Percentiles rank a stretch among this genome's conserved stretches.
Evolutionary conservation across 1,140 invertebrate species (phyloP).

Genomic region (Maniola jurtina): DNA sequence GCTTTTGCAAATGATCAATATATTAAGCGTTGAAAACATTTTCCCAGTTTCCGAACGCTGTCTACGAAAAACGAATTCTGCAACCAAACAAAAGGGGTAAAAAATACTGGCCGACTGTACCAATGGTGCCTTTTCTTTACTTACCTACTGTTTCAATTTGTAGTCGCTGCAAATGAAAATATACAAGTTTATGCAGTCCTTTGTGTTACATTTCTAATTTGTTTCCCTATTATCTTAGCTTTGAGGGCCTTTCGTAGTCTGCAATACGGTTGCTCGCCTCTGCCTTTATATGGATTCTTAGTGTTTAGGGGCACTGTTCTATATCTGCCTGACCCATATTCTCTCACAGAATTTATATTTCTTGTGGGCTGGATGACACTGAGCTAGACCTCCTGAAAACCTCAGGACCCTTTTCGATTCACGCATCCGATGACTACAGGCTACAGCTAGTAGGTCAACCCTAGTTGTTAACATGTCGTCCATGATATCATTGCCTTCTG

Average conservation of each 20-base stretch:
- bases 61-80: not conserved
- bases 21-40: not conserved
- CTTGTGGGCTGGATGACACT: too few species aligned
- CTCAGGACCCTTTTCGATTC: too few species aligned
- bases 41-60: not conserved
- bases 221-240: not conserved
- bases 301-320: too few species aligned
- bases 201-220: slow-evolving; percentile 1
- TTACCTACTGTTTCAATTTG: not conserved
- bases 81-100: not conserved
- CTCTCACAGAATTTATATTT: too few species aligned
- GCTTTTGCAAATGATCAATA: slow-evolving; percentile 4
- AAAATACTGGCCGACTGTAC: not conserved
- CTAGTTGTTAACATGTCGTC: too few species aligned
- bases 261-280: too few species aligned
- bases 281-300: too few species aligned
- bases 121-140: not conserved
- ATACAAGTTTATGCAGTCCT: not conserved
- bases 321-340: too few species aligned
- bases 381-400: too few species aligned
- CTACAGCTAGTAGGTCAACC: too few species aligned
- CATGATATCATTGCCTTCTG: too few species aligned
- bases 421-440: too few species aligned
- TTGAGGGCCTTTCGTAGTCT: not conserved
- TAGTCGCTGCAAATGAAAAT: not conserved